Conservation (phyloP, 1,140 invertebrate genomes). For the Penaeus indicus region DNA sequence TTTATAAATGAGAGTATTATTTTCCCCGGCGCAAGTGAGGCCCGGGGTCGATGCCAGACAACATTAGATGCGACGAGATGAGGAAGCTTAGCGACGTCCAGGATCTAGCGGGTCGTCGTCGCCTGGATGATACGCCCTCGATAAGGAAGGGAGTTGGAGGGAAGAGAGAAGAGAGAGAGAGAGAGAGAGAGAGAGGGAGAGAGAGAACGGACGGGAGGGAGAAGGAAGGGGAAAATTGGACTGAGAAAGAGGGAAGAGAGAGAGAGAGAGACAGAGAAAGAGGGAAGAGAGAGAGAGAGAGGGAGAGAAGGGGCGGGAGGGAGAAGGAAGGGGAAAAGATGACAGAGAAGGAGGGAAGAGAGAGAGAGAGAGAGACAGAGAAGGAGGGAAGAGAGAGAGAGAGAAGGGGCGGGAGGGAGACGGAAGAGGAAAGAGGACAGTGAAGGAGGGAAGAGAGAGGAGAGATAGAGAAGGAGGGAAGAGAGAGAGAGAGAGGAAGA, state of each 20-base stretch:
- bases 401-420: background rate
- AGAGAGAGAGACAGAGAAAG: background rate
- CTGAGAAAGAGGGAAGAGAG: background rate
- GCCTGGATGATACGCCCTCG: too few relatives aligned
- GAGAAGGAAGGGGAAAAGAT: background rate
- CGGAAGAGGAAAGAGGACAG: too few relatives aligned
- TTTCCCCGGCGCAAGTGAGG: too few relatives aligned
- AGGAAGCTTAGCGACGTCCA: too few relatives aligned
- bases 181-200: background rate
- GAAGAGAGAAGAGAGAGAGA: background rate
- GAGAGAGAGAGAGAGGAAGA: constrained; percentile 25
- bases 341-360: background rate
- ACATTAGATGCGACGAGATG: too few relatives aligned
- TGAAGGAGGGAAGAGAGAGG: background rate
- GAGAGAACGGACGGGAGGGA: background rate
- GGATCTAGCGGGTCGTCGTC: too few relatives aligned
- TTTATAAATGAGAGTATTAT: too few relatives aligned
- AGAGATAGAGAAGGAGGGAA: background rate
- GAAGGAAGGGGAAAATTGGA: too few relatives aligned
- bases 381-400: too few relatives aligned
- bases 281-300: background rate
- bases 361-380: background rate
- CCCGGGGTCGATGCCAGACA: too few relatives aligned
- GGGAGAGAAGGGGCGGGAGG: background rate
- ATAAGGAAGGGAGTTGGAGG: background rate